Evolutionary conservation across 1,140 invertebrate species (phyloP).

Genomic region (Pseudomyrmex concolor): DNA sequence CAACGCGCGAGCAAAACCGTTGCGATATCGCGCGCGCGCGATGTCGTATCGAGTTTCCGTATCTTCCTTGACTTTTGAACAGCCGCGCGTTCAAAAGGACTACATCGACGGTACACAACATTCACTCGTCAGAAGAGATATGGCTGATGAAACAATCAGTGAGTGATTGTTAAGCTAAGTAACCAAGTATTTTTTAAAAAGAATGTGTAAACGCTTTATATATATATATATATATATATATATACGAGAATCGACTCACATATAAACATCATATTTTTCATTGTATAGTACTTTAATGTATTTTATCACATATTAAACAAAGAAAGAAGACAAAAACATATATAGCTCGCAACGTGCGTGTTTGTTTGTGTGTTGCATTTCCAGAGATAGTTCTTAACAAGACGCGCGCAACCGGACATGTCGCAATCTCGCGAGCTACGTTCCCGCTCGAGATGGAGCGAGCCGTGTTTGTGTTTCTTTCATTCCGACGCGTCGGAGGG

Average conservation of each 20-base stretch:
- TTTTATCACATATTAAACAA: too few species aligned
- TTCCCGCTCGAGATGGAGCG: conserved; percentile 1
- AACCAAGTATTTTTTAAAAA: too few species aligned
- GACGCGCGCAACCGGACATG: neutral
- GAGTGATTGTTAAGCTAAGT: neutral
- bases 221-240: neutral
- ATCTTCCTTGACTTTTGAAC: neutral
- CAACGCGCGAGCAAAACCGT: too few species aligned
- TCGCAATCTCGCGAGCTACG: conserved; percentile 3
- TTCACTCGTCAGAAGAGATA: neutral
- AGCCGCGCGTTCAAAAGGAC: neutral
- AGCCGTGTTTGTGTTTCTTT: neutral
- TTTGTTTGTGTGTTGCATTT: neutral
- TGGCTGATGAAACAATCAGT: conserved; percentile 16
- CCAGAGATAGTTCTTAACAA: neutral
- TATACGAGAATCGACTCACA: neutral
- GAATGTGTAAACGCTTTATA: too few species aligned
- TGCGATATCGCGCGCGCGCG: neutral
- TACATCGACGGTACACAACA: neutral
- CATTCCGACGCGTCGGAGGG: conserved; percentile 2
- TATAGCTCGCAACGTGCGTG: too few species aligned
- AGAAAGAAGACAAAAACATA: too few species aligned
- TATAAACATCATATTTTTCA: too few species aligned
- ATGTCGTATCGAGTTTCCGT: neutral
- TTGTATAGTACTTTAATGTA: too few species aligned